Evolutionary conservation across 1,140 invertebrate species (phyloP), one percentile per base, ranked within the genome.

Genomic region (Holcopasites calliopsidis): DNA sequence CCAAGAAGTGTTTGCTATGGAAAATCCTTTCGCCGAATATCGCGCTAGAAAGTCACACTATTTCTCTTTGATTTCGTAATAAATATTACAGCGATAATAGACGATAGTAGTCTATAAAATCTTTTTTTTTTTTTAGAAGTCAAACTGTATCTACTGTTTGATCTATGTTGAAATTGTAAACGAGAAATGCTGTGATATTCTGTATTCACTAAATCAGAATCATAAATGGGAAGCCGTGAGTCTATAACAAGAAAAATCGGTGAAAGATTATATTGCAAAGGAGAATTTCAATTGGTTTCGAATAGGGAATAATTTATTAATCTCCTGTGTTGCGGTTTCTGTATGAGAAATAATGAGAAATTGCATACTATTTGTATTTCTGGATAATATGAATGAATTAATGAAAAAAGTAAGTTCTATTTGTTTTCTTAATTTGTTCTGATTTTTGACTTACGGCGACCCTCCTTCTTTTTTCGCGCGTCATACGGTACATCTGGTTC

Each of bases 401-500:
- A 8, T 31, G 21, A 78, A 1, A 54, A 47, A 7, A 35, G 7
- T 21, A 47, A 40, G 21, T 58, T 38, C 16, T 28, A 38, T n/a
- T 35, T 40, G 26, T 40, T 50, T 16, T 13, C 47, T 49, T n/a
- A 26, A 61, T 47, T 66, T 13, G 47, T 40, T 58, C 10, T 77
- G 26, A 79, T 82, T 76, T n/a, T 62, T 66, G 80, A 82, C 76
- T 83, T 58, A 78, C 54, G 61, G 76, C 55, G 47, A 76, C 52
- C 70, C 28, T 72, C 18, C 65, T 40, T 55, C 52, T 23, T 23
- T 65, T 58, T 79, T 28, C 54, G 66, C 76, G 77, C 71, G 65
- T 71, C 18, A 44, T 42, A 44, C 26, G 18, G 62, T 81, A 80
- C 86, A 72, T 78, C 85, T 68, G 61, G 81, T 80, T 86, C 87